Conservation (phyloP, 2,888 invertebrate genomes). For the Sphinx pinastri region DNA sequence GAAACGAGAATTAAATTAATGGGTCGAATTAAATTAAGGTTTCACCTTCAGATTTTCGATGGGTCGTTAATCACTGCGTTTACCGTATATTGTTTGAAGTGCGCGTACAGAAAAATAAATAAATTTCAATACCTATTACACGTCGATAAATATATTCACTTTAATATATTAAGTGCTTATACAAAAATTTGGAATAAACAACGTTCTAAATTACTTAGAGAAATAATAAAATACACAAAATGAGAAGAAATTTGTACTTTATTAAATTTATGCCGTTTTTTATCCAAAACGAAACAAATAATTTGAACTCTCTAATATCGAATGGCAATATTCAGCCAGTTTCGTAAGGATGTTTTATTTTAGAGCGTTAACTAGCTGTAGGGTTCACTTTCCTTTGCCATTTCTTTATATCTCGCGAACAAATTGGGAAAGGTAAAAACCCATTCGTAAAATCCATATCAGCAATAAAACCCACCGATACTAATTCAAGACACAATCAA, state of each 20-base stretch:
- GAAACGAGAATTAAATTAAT: too few species aligned
- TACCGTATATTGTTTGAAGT: too few species aligned
- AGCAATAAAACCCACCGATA: conserved; percentile 24
- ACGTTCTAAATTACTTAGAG: not conserved
- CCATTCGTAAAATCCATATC: conserved; percentile 15
- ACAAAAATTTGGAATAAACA: not conserved
- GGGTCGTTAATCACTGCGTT: too few species aligned
- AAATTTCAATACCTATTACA: too few species aligned
- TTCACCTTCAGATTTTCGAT: too few species aligned
- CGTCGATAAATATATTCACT: not conserved
- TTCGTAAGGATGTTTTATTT: not conserved
- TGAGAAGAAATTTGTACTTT: not conserved
- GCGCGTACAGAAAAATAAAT: too few species aligned
- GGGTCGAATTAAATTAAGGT: too few species aligned
- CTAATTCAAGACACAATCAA: conserved; percentile 38
- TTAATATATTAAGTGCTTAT: not conserved
- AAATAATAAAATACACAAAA: not conserved
- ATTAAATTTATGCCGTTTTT: not conserved
- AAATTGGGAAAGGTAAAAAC: conserved; percentile 11
- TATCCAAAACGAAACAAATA: not conserved
- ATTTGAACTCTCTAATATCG: not conserved
- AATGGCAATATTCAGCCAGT: not conserved
- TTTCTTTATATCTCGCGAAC: not conserved
- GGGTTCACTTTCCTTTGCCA: not conserved
- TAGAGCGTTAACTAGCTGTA: not conserved